These are phyloP conservation scores for Channa argus DNA, from an alignment of 2,113 vertebrate genomes.

Conservation along the genomic window DNA sequence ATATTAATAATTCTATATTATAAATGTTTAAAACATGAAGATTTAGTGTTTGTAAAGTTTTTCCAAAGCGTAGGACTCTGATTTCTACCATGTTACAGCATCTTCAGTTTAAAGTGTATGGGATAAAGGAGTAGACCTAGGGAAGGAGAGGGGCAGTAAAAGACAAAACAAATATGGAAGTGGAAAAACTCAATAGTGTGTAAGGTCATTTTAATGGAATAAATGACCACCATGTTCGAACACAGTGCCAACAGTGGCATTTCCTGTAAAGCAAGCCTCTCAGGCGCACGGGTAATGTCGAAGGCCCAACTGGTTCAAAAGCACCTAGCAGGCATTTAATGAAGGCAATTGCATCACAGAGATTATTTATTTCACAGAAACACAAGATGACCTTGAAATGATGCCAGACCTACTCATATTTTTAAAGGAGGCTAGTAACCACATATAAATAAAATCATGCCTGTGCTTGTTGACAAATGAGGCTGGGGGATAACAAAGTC, in stretches of 20 bases:
- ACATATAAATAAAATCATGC: conserved; percentile 2
- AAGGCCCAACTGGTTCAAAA: background rate
- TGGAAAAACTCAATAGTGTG: background rate
- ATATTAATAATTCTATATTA: conserved; percentile 10
- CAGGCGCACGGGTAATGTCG: conserved; percentile 20
- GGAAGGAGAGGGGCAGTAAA: background rate
- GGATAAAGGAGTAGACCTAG: background rate
- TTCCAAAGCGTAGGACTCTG: background rate
- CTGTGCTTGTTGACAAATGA: background rate
- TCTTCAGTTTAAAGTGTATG: background rate
- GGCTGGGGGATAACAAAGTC: conserved; percentile 7
- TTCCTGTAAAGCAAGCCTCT: conserved; percentile 35
- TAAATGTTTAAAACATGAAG: conserved; percentile 1
- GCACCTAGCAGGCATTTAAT: background rate
- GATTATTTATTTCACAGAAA: too few relatives aligned
- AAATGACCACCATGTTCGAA: conserved; percentile 1
- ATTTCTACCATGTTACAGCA: background rate
- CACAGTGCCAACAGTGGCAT: background rate
- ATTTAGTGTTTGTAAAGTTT: background rate
- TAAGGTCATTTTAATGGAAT: background rate
- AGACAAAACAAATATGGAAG: background rate
- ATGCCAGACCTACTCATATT: background rate
- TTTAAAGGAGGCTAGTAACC: background rate
- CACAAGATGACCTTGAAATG: background rate
- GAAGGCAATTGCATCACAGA: too few relatives aligned